phyloP scores from a whole-genome alignment of 2,113 vertebrate genomes.

The Dolichallabes microphthalmus region DNA sequence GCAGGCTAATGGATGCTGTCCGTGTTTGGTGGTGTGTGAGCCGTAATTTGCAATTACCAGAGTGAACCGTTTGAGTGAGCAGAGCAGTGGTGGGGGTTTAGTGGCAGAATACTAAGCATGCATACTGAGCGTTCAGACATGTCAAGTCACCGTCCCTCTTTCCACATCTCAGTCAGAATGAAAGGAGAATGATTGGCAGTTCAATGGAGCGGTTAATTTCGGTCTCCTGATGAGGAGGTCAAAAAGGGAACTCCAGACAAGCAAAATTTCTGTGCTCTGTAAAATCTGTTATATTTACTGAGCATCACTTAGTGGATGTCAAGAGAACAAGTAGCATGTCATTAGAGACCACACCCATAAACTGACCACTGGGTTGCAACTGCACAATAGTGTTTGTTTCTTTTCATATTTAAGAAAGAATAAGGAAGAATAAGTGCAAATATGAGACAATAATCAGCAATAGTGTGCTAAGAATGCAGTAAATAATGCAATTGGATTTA shows the following conservation, averaged over 20 bases:
- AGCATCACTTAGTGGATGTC: not conserved
- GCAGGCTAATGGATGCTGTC: constrained; percentile 51
- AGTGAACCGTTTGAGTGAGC: constrained; percentile 54
- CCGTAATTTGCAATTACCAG: constrained; percentile 64
- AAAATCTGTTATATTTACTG: not conserved
- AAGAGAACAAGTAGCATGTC: not conserved
- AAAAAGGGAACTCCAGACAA: constrained; percentile 34
- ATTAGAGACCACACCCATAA: constrained; percentile 41
- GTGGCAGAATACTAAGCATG: constrained; percentile 3
- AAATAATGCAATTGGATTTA: not conserved
- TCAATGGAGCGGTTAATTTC: constrained; percentile 62
- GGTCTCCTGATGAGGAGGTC: constrained; percentile 53
- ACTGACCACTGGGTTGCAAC: not conserved
- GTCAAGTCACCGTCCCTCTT: constrained; percentile 51
- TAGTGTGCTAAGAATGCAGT: not conserved
- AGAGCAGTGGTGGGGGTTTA: constrained; percentile 27
- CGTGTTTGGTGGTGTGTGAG: constrained; percentile 53
- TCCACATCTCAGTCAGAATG: constrained; percentile 47
- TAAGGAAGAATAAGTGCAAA: not conserved
- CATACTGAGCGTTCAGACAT: not conserved
- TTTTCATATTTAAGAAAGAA: not conserved
- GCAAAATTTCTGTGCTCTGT: not conserved
- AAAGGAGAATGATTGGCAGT: constrained; percentile 53
- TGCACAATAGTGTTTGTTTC: not conserved
- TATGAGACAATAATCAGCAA: not conserved